These are phyloP conservation scores for Peromyscus californicus DNA, from an alignment of 2,113 vertebrate species.

Conservation along the genomic window DNA sequence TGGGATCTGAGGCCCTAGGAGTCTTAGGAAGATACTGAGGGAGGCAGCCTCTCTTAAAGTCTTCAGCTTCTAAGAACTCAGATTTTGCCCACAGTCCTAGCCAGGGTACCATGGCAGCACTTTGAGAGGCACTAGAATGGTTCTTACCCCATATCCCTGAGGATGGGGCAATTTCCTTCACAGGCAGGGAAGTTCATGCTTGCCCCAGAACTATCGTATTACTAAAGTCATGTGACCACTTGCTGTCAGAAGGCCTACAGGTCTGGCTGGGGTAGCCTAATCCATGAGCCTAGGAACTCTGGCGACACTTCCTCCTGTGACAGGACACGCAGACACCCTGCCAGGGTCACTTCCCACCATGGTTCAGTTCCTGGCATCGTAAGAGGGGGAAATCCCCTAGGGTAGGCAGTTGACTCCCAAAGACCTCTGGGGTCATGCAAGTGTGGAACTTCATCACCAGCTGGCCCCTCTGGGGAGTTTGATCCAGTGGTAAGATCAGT, in stretches of 20 bases:
- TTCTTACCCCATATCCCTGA: conserved; percentile 50
- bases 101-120: background rate
- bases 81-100: background rate
- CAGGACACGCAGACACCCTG: background rate
- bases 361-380: conserved; percentile 59
- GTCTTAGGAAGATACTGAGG: background rate
- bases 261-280: background rate
- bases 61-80: conserved; percentile 8
- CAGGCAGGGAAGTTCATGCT: conserved; percentile 58
- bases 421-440: conserved; percentile 28
- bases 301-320: conserved; percentile 31
- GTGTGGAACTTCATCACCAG: conserved; percentile 32
- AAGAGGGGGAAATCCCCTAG: conserved; percentile 16
- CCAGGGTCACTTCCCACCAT: conserved; percentile 26
- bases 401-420: background rate
- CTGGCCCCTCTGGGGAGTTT: background rate
- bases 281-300: background rate
- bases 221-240: conserved; percentile 57
- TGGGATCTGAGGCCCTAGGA: background rate
- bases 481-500: background rate
- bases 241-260: conserved; percentile 8
- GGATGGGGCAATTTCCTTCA: conserved; percentile 77
- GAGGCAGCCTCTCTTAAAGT: background rate
- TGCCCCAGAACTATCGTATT: conserved; percentile 59
- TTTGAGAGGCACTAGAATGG: background rate